Evolutionary conservation across 2,888 invertebrate species (phyloP).

Genomic region (Amitus sp.): DNA sequence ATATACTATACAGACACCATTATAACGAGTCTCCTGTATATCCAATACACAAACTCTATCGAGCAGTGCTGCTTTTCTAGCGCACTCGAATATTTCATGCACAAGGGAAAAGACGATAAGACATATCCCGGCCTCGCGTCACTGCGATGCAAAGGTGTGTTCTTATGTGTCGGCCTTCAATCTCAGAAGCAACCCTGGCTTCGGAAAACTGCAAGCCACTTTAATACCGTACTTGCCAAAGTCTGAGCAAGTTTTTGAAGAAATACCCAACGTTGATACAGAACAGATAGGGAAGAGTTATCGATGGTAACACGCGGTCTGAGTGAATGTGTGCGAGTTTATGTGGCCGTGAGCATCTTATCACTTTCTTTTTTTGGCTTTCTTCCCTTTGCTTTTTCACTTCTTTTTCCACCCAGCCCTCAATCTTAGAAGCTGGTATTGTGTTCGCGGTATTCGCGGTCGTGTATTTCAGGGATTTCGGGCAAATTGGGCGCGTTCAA

Average conservation of each 20-base stretch:
- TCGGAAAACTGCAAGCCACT: constrained; percentile 47
- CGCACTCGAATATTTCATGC: background rate
- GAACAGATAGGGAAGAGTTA: constrained; percentile 62
- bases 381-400: constrained; percentile 12
- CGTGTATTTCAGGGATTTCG: no score
- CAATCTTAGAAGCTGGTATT: constrained; percentile 23
- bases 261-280: constrained; percentile 63
- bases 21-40: no score
- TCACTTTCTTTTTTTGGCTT: constrained; percentile 27
- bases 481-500: constrained; percentile 36
- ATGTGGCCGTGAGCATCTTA: constrained; percentile 28
- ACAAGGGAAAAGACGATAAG: background rate
- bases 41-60: background rate
- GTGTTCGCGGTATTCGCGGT: constrained; percentile 32
- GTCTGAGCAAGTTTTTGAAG: constrained; percentile 59
- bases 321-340: constrained; percentile 34
- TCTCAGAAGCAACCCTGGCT: constrained; percentile 58
- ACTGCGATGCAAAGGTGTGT: constrained; percentile 26
- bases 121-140: constrained; percentile 7
- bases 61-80: background rate
- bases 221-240: constrained; percentile 28
- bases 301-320: constrained; percentile 47
- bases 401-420: constrained; percentile 35
- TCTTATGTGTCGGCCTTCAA: constrained; percentile 61
- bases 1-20: no score